Conservation (phyloP, 2,888 invertebrate species). For the Xestia xanthographa region DNA sequence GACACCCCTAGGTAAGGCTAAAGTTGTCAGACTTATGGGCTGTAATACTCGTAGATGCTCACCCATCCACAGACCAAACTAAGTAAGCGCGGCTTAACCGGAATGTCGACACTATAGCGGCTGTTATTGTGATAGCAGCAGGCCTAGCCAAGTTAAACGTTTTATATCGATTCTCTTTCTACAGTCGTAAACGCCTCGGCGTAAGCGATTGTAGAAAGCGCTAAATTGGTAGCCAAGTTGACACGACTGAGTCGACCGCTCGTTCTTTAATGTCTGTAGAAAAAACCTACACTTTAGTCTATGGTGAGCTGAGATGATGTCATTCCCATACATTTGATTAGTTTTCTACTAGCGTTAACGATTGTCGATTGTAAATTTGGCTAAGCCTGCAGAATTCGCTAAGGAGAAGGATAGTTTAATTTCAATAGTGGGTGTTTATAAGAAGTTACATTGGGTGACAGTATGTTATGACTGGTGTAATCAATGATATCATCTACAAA, state of each 20-base stretch:
- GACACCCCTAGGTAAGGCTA: background rate
- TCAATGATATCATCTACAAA: conserved; percentile 8
- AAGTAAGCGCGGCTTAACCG: background rate
- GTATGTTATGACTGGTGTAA: background rate
- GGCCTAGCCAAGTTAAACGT: no score
- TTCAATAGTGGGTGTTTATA: background rate
- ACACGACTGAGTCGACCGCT: no score
- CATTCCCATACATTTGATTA: no score
- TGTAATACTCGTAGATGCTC: background rate
- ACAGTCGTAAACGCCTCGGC: no score
- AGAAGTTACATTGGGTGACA: background rate
- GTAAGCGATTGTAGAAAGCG: no score
- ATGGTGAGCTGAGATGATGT: no score
- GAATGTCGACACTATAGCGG: background rate
- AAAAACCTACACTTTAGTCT: no score
- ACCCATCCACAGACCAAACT: background rate
- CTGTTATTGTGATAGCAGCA: background rate
- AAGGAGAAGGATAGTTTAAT: background rate
- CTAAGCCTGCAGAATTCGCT: background rate
- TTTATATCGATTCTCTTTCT: no score
- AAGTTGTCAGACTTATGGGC: background rate
- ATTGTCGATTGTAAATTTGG: no score
- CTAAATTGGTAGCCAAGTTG: no score
- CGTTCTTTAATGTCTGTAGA: no score
- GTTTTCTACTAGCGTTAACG: no score